Conservation (phyloP, 2,113 vertebrate genomes). For the Pristiophorus japonicus region DNA sequence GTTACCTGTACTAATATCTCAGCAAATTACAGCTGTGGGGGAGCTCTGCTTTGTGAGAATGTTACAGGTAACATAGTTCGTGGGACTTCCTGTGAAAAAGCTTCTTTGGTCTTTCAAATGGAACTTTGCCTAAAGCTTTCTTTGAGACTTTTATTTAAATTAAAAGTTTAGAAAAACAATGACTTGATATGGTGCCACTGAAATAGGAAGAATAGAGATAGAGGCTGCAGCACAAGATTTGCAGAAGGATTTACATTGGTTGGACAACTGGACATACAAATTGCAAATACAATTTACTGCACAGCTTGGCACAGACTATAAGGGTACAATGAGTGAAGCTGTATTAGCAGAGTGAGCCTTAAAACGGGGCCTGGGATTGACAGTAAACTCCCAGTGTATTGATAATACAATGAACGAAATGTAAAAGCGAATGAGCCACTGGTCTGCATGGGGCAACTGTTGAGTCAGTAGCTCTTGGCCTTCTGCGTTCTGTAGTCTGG, state of each 20-base stretch:
- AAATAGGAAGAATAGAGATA: too few relatives aligned
- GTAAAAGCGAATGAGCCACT: background rate
- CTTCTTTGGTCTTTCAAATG: background rate
- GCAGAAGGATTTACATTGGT: too few relatives aligned
- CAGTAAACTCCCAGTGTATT: too few relatives aligned
- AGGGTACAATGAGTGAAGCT: background rate
- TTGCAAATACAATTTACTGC: background rate
- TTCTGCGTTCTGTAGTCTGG: background rate
- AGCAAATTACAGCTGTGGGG: too few relatives aligned
- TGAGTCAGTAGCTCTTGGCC: background rate
- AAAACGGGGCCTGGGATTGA: background rate
- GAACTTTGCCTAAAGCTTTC: too few relatives aligned
- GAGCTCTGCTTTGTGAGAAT: background rate
- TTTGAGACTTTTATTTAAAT: too few relatives aligned
- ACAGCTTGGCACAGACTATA: background rate
- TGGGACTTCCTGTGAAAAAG: background rate
- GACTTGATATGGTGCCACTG: background rate
- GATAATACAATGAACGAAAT: background rate
- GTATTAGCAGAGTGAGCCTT: background rate
- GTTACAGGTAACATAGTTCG: background rate
- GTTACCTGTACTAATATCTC: too few relatives aligned
- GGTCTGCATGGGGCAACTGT: background rate
- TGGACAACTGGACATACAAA: background rate
- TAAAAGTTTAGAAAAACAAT: background rate
- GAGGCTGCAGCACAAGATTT: too few relatives aligned